These are phyloP conservation scores for Dusona sp. DNA, from an alignment of 2,888 invertebrate genomes.

Conservation along the genomic window DNA sequence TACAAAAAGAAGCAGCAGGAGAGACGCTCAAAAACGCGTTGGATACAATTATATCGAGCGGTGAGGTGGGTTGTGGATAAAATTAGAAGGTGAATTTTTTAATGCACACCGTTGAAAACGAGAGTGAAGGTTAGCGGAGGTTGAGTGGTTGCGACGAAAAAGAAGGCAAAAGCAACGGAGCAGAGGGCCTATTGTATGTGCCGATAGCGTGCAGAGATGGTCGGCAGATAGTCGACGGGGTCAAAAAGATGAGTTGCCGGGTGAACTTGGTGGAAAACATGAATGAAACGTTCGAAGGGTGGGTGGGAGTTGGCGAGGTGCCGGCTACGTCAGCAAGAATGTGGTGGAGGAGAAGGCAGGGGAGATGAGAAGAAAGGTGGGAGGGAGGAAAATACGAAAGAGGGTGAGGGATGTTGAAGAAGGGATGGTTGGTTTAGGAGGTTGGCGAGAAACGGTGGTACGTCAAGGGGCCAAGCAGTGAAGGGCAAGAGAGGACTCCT, in stretches of 20 bases:
- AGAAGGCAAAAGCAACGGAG: conserved; percentile 60
- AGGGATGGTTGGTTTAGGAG: conserved; percentile 67
- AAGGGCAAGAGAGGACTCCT: conserved; percentile 76
- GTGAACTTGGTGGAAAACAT: conserved; percentile 75
- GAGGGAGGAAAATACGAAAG: conserved; percentile 63
- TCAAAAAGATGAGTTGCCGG: conserved; percentile 68
- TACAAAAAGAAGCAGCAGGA: not conserved
- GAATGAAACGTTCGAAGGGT: conserved; percentile 80
- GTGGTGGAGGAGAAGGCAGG: conserved; percentile 74
- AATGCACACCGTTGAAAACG: conserved; percentile 35
- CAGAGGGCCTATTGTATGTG: conserved; percentile 33
- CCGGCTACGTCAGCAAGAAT: conserved; percentile 70
- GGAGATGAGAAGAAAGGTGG: conserved; percentile 61
- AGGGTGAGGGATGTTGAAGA: conserved; percentile 80
- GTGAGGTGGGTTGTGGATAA: not conserved
- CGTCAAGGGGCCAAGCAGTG: conserved; percentile 11
- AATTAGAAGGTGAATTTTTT: conserved; percentile 24
- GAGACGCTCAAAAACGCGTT: not conserved
- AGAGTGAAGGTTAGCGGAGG: conserved; percentile 40
- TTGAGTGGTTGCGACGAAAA: conserved; percentile 42
- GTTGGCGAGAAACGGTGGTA: conserved; percentile 35
- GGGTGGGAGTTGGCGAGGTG: conserved; percentile 67
- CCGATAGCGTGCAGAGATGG: conserved; percentile 37
- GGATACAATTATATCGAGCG: not conserved
- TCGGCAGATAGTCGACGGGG: conserved; percentile 64